Conservation (phyloP, 2,797 vertebrate species). For the Semotilus atromaculatus region DNA sequence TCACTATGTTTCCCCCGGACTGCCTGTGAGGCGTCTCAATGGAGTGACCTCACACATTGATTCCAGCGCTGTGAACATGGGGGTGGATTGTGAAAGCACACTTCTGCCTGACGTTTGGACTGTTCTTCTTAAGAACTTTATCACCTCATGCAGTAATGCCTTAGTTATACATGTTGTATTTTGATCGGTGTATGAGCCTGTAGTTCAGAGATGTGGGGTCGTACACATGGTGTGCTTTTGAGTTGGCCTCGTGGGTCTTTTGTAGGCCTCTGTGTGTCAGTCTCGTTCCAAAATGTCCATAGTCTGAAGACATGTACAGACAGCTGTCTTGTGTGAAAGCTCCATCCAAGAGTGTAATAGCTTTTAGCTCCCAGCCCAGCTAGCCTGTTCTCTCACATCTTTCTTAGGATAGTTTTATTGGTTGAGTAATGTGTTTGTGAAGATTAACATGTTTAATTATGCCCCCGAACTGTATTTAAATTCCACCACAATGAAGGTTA, state of each 20-base stretch:
- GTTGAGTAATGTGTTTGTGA: neutral
- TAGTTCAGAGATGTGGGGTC: neutral
- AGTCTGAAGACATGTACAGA: slow-evolving; percentile 49
- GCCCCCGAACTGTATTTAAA: neutral
- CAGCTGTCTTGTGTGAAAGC: slow-evolving; percentile 52
- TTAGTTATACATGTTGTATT: neutral
- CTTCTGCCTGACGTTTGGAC: neutral
- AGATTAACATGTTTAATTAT: neutral
- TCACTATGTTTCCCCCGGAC: slow-evolving; percentile 44
- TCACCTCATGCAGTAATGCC: neutral
- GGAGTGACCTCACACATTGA: slow-evolving; percentile 47
- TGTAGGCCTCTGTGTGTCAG: slow-evolving; percentile 23
- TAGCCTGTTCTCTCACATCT: neutral
- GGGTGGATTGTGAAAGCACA: slow-evolving; percentile 32
- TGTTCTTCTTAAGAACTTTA: neutral
- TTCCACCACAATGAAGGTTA: neutral
- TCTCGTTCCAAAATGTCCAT: slow-evolving; percentile 41
- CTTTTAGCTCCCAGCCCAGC: slow-evolving; percentile 4
- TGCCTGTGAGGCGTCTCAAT: slow-evolving; percentile 43
- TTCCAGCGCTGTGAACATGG: slow-evolving; percentile 7
- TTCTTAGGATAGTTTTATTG: neutral
- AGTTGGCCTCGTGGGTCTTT: neutral
- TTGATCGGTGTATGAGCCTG: neutral
- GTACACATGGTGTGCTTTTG: neutral
- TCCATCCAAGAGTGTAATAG: slow-evolving; percentile 19